Conservation (phyloP, 2,888 invertebrate species). For the Eremobia ochroleuca region DNA sequence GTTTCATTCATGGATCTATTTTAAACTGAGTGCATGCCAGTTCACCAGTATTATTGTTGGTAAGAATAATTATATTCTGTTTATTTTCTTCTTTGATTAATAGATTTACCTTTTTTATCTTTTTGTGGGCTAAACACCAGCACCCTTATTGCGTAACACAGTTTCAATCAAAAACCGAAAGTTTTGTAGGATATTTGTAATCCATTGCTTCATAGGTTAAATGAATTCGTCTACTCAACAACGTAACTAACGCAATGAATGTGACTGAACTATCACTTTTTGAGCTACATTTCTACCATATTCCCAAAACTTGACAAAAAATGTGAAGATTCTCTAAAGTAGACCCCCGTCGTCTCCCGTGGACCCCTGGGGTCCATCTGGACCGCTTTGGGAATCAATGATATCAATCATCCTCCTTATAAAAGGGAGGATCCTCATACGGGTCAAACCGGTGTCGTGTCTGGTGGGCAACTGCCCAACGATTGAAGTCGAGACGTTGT, state of each 20-base stretch:
- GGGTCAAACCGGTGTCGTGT: neutral
- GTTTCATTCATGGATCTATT: constrained; percentile 55
- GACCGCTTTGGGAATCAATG: too few species aligned
- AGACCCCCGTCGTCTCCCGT: too few species aligned
- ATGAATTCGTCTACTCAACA: neutral
- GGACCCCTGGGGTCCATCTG: too few species aligned
- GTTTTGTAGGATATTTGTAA: neutral
- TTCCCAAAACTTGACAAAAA: too few species aligned
- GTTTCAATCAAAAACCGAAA: neutral
- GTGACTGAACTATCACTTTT: too few species aligned
- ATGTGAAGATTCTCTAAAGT: too few species aligned
- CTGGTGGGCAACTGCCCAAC: too few species aligned
- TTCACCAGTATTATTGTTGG: neutral
- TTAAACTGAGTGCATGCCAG: constrained; percentile 19
- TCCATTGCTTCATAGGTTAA: neutral
- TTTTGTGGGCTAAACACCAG: neutral
- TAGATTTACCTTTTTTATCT: neutral
- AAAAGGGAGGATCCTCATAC: neutral
- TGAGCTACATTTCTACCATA: too few species aligned
- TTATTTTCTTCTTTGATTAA: neutral
- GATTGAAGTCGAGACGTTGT: neutral
- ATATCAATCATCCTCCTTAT: neutral
- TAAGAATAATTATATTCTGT: constrained; percentile 2
- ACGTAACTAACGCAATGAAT: neutral
- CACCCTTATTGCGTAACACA: neutral